Conservation (phyloP, 2,888 invertebrate genomes). For the Lycophotia porphyrea region DNA sequence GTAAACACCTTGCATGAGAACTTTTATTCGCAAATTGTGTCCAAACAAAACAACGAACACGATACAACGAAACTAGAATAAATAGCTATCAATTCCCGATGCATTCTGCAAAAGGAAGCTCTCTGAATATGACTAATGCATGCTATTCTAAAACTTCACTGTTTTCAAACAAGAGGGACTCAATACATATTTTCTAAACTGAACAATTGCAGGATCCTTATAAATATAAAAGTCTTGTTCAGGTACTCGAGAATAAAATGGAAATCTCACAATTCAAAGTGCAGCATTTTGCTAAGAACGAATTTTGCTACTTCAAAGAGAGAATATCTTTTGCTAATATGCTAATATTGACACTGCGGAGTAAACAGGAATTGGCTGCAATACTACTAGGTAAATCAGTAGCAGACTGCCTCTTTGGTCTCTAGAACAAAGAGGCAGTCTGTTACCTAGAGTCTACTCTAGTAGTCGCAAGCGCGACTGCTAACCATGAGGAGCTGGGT, state of each 20-base stretch:
- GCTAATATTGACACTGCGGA: too few species aligned
- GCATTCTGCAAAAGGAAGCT: constrained; percentile 20
- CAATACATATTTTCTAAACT: constrained; percentile 23
- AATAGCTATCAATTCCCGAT: constrained; percentile 6
- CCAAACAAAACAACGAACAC: constrained; percentile 5
- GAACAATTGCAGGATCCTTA: constrained; percentile 1
- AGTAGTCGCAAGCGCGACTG: too few species aligned
- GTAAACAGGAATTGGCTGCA: constrained; percentile 6
- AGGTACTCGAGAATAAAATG: constrained; percentile 7
- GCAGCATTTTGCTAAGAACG: constrained; percentile 12
- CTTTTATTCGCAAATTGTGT: background rate
- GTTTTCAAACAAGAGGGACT: background rate
- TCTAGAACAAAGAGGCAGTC: too few species aligned
- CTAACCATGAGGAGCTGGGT: too few species aligned
- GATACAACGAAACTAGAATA: constrained; percentile 6
- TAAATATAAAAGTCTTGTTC: constrained; percentile 7
- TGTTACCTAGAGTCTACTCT: too few species aligned
- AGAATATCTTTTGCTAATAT: constrained; percentile 8
- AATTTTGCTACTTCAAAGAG: constrained; percentile 12
- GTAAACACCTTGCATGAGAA: background rate
- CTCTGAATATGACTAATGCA: constrained; percentile 29
- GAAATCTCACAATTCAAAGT: constrained; percentile 19
- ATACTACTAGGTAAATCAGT: background rate
- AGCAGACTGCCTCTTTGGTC: too few species aligned
- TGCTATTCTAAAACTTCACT: constrained; percentile 9